A percentile compares a stretch with the other conserved stretches of the same genome.
Conservation (phyloP, 2,113 vertebrate genomes). For the Alligator sinensis region DNA sequence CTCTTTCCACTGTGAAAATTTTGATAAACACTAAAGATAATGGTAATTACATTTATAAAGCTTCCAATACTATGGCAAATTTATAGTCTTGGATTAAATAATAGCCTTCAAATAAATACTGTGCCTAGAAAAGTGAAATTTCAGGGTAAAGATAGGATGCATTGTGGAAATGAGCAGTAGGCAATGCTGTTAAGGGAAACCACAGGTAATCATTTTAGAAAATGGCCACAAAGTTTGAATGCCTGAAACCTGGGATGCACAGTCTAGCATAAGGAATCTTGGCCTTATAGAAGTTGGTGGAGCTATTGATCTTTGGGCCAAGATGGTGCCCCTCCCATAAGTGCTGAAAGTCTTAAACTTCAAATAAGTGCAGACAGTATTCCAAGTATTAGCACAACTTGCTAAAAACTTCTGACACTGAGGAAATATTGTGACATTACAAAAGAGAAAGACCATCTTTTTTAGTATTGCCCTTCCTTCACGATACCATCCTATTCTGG, state of each 20-base stretch:
- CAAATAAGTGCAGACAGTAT: not conserved
- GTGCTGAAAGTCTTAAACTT: not conserved
- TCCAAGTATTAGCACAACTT: too few relatives aligned
- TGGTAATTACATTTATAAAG: not conserved
- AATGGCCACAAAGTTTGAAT: not conserved
- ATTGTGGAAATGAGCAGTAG: not conserved
- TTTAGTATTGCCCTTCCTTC: not conserved
- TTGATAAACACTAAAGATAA: not conserved
- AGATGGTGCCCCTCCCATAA: not conserved
- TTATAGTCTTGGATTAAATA: not conserved
- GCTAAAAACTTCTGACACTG: not conserved
- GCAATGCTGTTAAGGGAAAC: not conserved
- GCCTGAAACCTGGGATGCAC: not conserved
- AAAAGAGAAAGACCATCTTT: not conserved
- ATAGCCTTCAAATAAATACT: not conserved
- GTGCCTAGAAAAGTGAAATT: not conserved
- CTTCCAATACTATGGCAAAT: not conserved
- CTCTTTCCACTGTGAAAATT: not conserved
- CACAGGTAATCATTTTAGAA: not conserved
- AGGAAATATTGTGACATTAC: not conserved
- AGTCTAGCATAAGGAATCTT: not conserved
- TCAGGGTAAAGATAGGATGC: accelerated
- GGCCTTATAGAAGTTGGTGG: not conserved
- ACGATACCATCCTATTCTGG: not conserved
- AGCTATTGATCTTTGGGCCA: not conserved